These are phyloP conservation scores for Cercopithecus mona DNA, from an alignment of 2,113 vertebrate genomes.

Conservation along the genomic window DNA sequence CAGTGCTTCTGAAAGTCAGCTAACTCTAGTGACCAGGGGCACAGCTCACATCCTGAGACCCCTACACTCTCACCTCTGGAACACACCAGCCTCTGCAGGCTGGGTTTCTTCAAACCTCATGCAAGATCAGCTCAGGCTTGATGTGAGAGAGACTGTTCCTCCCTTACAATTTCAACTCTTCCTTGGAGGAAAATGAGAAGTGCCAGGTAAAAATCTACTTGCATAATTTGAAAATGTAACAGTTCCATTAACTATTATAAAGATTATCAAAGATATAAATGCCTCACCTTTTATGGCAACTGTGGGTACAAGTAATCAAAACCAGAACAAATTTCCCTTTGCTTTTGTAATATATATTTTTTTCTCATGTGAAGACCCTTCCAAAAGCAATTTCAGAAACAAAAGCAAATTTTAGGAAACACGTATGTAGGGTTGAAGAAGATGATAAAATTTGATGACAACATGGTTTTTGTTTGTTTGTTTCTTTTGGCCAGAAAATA, in stretches of 20 bases:
- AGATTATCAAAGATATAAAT: not conserved
- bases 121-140: not conserved
- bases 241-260: not conserved
- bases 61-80: accelerated
- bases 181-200: no score
- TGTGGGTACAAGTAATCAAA: not conserved
- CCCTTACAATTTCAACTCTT: not conserved
- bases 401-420: not conserved
- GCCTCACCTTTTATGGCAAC: not conserved
- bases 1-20: not conserved
- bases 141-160: not conserved
- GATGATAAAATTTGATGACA: not conserved
- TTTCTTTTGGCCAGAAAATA: not conserved
- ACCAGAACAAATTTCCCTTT: not conserved
- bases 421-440: not conserved
- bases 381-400: not conserved
- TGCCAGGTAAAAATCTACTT: not conserved
- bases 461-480: not conserved
- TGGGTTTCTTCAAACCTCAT: no score
- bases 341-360: not conserved
- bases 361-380: not conserved
- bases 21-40: not conserved
- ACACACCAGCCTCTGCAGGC: no score
- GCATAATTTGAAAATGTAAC: not conserved
- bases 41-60: accelerated